A percentile compares a stretch with the other conserved stretches of the same genome.
Conservation (phyloP, 92 coral and sea anemone species). For the Zoanthus solanderi region DNA sequence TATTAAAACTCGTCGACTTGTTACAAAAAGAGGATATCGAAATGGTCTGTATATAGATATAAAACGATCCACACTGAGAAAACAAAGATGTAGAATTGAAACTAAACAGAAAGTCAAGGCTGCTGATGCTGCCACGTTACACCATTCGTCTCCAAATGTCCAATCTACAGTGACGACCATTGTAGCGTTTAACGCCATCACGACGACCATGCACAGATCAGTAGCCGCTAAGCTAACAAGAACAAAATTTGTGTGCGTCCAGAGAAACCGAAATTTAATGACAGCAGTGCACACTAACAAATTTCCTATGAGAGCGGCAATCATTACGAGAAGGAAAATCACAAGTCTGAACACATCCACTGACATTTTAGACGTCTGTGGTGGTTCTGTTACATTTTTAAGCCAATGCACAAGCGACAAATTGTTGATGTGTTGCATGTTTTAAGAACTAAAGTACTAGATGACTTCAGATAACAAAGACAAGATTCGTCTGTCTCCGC, state of each 20-base stretch:
- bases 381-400: slow-evolving; percentile 3
- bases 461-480: not conserved
- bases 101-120: slow-evolving; percentile 81
- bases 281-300: slow-evolving; percentile 76
- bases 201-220: slow-evolving; percentile 83
- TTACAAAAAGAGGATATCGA: slow-evolving; percentile 75
- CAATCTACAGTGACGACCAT: slow-evolving; percentile 80
- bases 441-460: not conserved
- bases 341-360: slow-evolving; percentile 51
- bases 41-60: slow-evolving; percentile 84
- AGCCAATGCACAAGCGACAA: not conserved
- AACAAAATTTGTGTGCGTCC: slow-evolving; percentile 80
- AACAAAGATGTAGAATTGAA: slow-evolving; percentile 89
- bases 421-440: not conserved
- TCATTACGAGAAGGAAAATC: slow-evolving; percentile 65
- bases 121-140: slow-evolving; percentile 69
- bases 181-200: slow-evolving; percentile 80
- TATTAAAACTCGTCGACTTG: slow-evolving; percentile 57
- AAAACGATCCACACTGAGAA: slow-evolving; percentile 88
- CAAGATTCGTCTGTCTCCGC: not conserved
- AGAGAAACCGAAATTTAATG: slow-evolving; percentile 66
- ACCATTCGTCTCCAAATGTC: slow-evolving; percentile 82
- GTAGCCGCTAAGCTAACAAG: slow-evolving; percentile 86
- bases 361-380: not conserved
- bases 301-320: slow-evolving; percentile 80